Evolutionary conservation across 53 echinoderm and acorn worm species (phyloP).

Genomic region (Astropecten irregularis): DNA sequence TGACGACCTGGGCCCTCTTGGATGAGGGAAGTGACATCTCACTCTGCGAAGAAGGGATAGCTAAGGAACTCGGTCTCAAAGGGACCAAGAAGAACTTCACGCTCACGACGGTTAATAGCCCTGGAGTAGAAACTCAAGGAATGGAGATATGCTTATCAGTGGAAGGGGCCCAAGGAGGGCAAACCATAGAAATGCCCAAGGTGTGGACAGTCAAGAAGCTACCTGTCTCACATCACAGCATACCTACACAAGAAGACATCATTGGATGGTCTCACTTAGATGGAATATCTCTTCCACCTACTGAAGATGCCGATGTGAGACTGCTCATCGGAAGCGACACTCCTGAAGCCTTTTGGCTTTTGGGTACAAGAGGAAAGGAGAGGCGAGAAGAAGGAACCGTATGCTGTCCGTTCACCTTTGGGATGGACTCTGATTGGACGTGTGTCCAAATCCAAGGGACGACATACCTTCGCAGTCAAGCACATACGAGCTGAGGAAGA

Average conservation of each 20-base stretch:
- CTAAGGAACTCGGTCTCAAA: conserved; percentile 47
- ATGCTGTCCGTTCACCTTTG: conserved; percentile 49
- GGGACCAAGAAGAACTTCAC: conserved; percentile 29
- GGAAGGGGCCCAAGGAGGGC: conserved; percentile 5
- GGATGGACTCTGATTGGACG: conserved; percentile 75
- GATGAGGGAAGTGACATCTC: conserved; percentile 76
- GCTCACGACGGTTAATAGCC: conserved; percentile 53
- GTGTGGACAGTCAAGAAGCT: conserved; percentile 63
- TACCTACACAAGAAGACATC: background rate
- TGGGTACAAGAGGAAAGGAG: conserved; percentile 66
- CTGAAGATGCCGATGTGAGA: too few species aligned
- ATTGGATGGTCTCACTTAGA: conserved; percentile 46
- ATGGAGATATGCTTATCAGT: conserved; percentile 50
- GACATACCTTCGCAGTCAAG: conserved; percentile 9
- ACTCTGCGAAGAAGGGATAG: conserved; percentile 60
- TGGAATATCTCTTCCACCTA: too few species aligned
- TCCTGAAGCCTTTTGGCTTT: conserved; percentile 72
- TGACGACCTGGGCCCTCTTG: conserved; percentile 68
- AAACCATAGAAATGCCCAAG: conserved; percentile 37
- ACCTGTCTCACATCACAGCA: conserved; percentile 50
- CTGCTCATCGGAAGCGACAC: conserved; percentile 65
- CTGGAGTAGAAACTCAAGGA: conserved; percentile 4
- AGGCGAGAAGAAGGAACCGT: conserved; percentile 58
- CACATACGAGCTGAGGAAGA: conserved; percentile 34
- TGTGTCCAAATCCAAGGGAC: background rate